Percentiles rank a stretch among this genome's conserved stretches.
These are phyloP conservation scores for Xestia rhomboidea DNA, from an alignment of 2,888 invertebrate genomes.

Conservation along the genomic window DNA sequence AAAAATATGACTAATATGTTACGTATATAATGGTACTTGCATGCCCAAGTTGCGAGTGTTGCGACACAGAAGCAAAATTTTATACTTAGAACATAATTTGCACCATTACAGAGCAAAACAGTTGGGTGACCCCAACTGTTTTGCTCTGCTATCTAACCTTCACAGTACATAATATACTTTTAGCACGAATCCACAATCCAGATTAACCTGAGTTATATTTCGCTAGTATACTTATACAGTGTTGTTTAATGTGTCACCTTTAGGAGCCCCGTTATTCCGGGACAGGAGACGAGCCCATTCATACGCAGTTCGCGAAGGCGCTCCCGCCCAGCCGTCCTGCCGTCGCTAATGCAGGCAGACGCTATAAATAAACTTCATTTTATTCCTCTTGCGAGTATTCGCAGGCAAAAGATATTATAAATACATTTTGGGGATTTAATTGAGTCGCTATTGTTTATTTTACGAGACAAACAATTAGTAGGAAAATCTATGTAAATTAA, in stretches of 20 bases:
- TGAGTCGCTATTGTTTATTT: constrained; percentile 8
- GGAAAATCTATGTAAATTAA: background rate
- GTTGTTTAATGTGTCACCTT: constrained; percentile 40
- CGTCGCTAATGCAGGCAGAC: constrained; percentile 58
- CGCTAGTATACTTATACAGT: constrained; percentile 8
- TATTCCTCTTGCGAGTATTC: constrained; percentile 59
- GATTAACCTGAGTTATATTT: constrained; percentile 5
- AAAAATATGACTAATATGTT: background rate
- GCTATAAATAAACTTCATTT: constrained; percentile 66
- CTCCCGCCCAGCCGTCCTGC: constrained; percentile 34
- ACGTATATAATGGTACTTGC: background rate
- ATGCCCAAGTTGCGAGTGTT: too few relatives aligned
- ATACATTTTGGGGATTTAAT: constrained; percentile 42
- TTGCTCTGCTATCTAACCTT: constrained; percentile 4
- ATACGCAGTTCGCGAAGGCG: constrained; percentile 55
- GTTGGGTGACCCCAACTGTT: constrained; percentile 1
- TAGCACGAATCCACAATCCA: background rate
- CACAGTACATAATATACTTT: background rate
- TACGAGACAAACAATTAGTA: background rate
- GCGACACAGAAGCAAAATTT: background rate
- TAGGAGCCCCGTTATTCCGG: constrained; percentile 66
- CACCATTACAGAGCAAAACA: background rate
- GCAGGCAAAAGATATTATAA: constrained; percentile 54
- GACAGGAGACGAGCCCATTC: constrained; percentile 60
- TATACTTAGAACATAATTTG: background rate